phyloP scores from a whole-genome alignment of 2,888 invertebrate species.

The Aphodius sticticus region DNA sequence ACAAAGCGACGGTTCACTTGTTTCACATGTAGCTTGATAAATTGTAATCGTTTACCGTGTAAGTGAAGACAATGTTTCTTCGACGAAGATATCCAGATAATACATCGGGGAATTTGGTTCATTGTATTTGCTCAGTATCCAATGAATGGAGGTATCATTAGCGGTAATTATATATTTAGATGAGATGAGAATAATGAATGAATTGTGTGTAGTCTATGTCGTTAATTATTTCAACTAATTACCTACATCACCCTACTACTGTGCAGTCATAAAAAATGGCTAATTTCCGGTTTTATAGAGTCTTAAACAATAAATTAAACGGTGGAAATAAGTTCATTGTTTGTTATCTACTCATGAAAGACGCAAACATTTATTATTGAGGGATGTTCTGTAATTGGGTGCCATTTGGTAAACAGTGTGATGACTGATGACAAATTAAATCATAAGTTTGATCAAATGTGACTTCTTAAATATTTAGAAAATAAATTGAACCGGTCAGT shows the following conservation, averaged over 20 bases:
- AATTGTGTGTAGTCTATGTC: not conserved
- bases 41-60: not conserved
- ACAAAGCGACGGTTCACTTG: not conserved
- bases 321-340: too few species aligned
- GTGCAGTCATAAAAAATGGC: not conserved
- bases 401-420: too few species aligned
- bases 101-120: not conserved
- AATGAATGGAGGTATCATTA: not conserved
- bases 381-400: too few species aligned
- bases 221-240: not conserved
- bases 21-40: not conserved
- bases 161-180: not conserved
- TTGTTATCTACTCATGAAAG: too few species aligned
- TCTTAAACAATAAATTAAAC: too few species aligned
- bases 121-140: constrained; percentile 4
- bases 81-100: not conserved
- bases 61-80: not conserved
- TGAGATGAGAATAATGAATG: not conserved
- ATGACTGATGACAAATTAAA: too few species aligned
- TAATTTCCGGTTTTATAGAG: not conserved
- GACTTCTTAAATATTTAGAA: too few species aligned
- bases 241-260: not conserved
- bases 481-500: too few species aligned
- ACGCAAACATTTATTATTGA: too few species aligned
- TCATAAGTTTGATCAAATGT: too few species aligned